These are phyloP conservation scores for Athetis lepigone DNA, from an alignment of 2,888 invertebrate species.

Conservation along the genomic window DNA sequence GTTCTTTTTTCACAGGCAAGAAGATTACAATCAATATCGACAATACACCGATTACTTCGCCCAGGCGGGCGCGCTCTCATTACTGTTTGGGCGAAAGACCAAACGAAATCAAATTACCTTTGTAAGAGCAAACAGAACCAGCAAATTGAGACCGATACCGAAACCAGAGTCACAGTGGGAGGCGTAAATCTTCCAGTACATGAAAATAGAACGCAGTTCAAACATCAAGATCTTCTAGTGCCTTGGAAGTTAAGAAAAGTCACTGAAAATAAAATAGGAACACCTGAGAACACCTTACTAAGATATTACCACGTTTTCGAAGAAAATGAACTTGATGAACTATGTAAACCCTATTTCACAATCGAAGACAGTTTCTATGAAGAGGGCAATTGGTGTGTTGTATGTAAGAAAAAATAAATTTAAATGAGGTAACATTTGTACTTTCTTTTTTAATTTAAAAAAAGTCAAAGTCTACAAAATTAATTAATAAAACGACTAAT, in stretches of 20 bases:
- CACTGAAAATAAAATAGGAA: conserved; percentile 74
- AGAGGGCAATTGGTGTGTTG: conserved; percentile 98
- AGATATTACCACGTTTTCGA: conserved; percentile 98
- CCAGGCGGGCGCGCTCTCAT: conserved; percentile 94
- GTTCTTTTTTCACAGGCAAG: conserved; percentile 89
- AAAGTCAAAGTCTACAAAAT: conserved; percentile 76
- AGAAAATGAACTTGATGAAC: conserved; percentile 93
- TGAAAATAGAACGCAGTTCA: conserved; percentile 97
- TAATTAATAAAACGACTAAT: conserved; percentile 70
- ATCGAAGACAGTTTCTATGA: conserved; percentile 96
- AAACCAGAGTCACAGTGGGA: conserved; percentile 68
- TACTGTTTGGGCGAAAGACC: conserved; percentile 99
- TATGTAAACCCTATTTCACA: conserved; percentile 91
- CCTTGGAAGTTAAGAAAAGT: conserved; percentile 95
- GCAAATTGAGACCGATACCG: conserved; percentile 59
- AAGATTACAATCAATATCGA: conserved; percentile 93
- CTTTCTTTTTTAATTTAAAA: conserved; percentile 73
- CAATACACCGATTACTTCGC: conserved; percentile 94
- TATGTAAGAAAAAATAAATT: conserved; percentile 92
- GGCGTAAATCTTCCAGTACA: conserved; percentile 94
- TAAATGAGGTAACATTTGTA: conserved; percentile 74
- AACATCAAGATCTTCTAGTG: conserved; percentile 97
- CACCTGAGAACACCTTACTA: conserved; percentile 91
- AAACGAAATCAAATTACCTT: conserved; percentile 91
- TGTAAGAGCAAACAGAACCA: conserved; percentile 70